phyloP scores from a whole-genome alignment of 2,888 invertebrate genomes.

The Philereme vetulata region DNA sequence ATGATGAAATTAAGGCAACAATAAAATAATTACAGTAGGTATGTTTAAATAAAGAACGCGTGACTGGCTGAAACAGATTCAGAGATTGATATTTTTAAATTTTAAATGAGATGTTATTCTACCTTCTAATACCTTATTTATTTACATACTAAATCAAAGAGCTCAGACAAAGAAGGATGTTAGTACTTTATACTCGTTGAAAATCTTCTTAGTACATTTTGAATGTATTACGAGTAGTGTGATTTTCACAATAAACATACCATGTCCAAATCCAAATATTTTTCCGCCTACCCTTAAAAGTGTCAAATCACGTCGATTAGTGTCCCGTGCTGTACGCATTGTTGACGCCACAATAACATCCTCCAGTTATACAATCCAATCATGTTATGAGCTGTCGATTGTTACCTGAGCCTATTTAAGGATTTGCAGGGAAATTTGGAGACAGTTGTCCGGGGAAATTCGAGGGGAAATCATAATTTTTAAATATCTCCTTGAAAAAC shows the following conservation, averaged over 20 bases:
- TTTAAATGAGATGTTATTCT: no score
- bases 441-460: slow-evolving; percentile 68
- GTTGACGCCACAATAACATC: slow-evolving; percentile 71
- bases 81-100: no score
- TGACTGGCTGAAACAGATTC: no score
- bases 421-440: slow-evolving; percentile 49
- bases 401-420: slow-evolving; percentile 70
- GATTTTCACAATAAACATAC: background rate
- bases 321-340: slow-evolving; percentile 74
- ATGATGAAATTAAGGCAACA: no score
- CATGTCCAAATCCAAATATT: slow-evolving; percentile 42
- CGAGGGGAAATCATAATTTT: slow-evolving; percentile 50
- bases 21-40: no score
- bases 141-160: no score
- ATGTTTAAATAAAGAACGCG: no score
- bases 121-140: no score
- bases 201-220: no score
- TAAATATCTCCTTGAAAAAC: background rate
- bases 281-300: slow-evolving; percentile 49
- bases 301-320: slow-evolving; percentile 82
- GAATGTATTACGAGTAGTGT: no score
- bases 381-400: slow-evolving; percentile 61
- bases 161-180: no score
- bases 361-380: slow-evolving; percentile 71
- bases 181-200: no score